A percentile compares a stretch with the other conserved stretches of the same genome.
phyloP scores from a whole-genome alignment of 2,888 invertebrate genomes.

The Tupiocoris notatus region DNA sequence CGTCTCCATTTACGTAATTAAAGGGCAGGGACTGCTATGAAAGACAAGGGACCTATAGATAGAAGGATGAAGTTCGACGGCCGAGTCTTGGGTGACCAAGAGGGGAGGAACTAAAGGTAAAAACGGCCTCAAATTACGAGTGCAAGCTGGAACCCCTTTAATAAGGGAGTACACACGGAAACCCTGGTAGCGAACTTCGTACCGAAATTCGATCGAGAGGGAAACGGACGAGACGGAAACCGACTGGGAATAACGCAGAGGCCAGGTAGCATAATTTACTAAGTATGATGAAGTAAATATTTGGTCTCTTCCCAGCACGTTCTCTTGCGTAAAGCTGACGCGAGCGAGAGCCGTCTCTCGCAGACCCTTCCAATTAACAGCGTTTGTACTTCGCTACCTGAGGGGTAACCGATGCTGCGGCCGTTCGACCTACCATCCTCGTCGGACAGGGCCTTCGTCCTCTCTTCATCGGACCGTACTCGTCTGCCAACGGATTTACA shows the following conservation, averaged over 20 bases:
- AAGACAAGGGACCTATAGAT: neutral
- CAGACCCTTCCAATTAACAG: neutral
- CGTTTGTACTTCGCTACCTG: neutral
- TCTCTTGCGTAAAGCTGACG: neutral
- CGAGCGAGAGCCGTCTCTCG: neutral
- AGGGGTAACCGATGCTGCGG: neutral
- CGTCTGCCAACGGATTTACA: no score
- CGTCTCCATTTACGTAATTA: neutral
- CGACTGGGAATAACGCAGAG: neutral
- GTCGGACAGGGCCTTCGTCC: no score
- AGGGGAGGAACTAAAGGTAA: neutral
- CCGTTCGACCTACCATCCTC: no score
- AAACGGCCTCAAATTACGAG: neutral
- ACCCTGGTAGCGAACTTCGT: neutral
- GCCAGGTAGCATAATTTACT: slow-evolving; percentile 19
- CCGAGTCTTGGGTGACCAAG: neutral
- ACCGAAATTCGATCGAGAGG: neutral
- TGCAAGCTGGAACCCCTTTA: neutral
- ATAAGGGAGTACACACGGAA: neutral
- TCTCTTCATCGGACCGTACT: no score
- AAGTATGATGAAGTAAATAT: slow-evolving; percentile 22
- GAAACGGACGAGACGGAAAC: neutral
- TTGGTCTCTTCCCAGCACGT: slow-evolving; percentile 1
- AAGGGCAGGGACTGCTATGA: neutral
- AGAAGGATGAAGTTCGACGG: neutral